Percentiles rank a stretch among this genome's conserved stretches.
phyloP scores from a whole-genome alignment of 2,113 vertebrate genomes.

The Melanocharis versteri region DNA sequence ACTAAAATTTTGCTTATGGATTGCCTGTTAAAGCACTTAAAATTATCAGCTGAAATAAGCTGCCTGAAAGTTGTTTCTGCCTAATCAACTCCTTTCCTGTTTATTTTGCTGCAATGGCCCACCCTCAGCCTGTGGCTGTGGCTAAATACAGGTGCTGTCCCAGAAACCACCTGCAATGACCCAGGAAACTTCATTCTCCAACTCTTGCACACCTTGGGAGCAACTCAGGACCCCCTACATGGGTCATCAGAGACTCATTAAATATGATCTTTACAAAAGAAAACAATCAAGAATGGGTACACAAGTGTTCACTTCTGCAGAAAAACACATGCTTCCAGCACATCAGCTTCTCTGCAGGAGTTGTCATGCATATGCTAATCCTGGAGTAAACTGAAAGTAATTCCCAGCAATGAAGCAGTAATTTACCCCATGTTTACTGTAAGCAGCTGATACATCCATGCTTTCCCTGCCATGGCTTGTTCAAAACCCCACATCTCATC shows the following conservation, averaged over 20 bases:
- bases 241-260: background rate
- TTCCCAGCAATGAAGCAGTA: background rate
- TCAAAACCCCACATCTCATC: background rate
- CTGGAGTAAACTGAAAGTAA: background rate
- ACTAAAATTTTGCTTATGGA: background rate
- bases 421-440: background rate
- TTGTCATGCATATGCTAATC: background rate
- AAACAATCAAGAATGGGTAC: background rate
- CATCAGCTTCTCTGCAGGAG: background rate
- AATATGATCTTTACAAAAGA: background rate
- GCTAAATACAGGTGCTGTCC: background rate
- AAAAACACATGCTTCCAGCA: background rate
- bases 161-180: background rate
- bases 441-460: background rate
- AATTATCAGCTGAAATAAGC: conserved; percentile 38
- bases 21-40: conserved; percentile 13
- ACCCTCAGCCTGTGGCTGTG: background rate
- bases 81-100: conserved; percentile 38
- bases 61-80: conserved; percentile 34
- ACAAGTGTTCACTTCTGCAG: background rate
- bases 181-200: background rate
- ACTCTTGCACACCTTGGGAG: background rate
- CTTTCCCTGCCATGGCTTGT: background rate
- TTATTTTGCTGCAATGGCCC: background rate
- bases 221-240: background rate